These are phyloP conservation scores for Rhinolophus sinicus DNA, from an alignment of 2,113 vertebrate genomes.

Conservation along the genomic window DNA sequence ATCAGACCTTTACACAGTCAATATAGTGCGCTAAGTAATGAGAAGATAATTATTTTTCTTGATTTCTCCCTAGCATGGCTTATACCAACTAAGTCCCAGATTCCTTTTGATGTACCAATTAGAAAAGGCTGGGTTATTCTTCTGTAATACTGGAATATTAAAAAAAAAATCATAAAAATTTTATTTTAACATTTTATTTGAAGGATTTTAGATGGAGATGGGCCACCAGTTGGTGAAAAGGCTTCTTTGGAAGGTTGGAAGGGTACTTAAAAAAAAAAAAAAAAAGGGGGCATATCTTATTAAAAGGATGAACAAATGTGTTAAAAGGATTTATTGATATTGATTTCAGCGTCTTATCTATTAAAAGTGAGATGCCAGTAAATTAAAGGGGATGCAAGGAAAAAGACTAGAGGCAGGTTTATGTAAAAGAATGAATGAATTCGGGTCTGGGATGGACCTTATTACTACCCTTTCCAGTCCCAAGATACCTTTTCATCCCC, in stretches of 20 bases:
- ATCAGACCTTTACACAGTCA: background rate
- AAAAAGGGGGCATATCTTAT: background rate
- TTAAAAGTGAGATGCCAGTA: background rate
- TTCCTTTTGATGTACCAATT: background rate
- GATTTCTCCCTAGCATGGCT: background rate
- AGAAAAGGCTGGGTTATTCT: conserved; percentile 33
- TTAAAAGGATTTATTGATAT: background rate
- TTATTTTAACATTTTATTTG: background rate
- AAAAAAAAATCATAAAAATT: background rate
- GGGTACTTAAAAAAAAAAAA: background rate
- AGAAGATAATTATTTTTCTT: background rate
- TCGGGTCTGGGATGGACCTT: background rate
- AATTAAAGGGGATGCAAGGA: background rate
- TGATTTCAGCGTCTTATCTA: background rate
- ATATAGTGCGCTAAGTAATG: background rate
- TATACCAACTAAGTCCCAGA: background rate
- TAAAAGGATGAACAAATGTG: background rate
- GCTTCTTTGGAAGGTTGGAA: background rate
- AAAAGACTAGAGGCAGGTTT: background rate
- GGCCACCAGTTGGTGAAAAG: background rate
- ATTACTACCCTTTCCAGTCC: background rate
- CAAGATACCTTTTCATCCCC: background rate
- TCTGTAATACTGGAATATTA: background rate
- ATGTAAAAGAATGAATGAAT: background rate
- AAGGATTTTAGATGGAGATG: conserved; percentile 25